Evolutionary conservation across 1,140 invertebrate genomes (phyloP).

Genomic region (Metopolophium dirhodum): DNA sequence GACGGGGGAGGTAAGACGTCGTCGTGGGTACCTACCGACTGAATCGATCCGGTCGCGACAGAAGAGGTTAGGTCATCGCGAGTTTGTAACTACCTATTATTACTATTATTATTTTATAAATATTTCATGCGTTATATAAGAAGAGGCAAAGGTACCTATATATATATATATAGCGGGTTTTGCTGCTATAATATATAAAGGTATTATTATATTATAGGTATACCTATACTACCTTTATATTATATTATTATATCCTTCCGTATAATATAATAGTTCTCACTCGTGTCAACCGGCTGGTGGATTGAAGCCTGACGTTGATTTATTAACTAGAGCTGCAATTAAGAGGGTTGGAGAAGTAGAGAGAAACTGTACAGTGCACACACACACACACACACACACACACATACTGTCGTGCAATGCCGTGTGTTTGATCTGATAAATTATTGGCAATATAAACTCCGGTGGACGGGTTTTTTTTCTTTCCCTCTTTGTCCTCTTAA

Average conservation of each 20-base stretch:
- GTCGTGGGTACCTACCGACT: neutral
- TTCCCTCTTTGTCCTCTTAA: neutral
- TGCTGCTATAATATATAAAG: neutral
- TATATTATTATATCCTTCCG: neutral
- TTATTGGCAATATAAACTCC: constrained; percentile 53
- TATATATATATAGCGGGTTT: neutral
- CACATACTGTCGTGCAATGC: neutral
- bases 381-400: neutral
- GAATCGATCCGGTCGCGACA: neutral
- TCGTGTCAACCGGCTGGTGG: constrained; percentile 38
- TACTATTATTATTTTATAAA: constrained; percentile 52
- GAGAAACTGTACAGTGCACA: neutral
- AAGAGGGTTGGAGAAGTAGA: constrained; percentile 38
- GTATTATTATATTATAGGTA: neutral
- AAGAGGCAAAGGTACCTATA: neutral
- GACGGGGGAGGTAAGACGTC: neutral
- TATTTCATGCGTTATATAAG: constrained; percentile 16
- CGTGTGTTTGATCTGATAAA: constrained; percentile 52
- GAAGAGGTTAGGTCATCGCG: constrained; percentile 10
- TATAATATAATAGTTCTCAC: constrained; percentile 22
- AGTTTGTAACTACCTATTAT: constrained; percentile 27
- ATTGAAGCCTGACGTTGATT: constrained; percentile 50
- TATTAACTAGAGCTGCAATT: constrained; percentile 49
- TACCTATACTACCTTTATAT: neutral
- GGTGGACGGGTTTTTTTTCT: constrained; percentile 28